These are phyloP conservation scores for Eupithecia pulchellata DNA, from an alignment of 2,888 invertebrate species.

Conservation along the genomic window DNA sequence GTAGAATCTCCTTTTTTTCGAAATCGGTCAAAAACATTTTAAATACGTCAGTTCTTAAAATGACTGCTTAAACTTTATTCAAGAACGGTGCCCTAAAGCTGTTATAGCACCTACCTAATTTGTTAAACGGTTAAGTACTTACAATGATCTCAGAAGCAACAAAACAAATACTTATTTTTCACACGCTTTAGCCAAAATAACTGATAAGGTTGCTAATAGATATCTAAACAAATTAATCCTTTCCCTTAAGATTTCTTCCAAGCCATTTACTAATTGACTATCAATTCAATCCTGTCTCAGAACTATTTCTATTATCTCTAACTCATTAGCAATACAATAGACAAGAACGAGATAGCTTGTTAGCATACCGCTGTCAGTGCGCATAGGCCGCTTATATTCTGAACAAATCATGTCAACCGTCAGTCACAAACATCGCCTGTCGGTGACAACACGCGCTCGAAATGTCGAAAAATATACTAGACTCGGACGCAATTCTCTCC, in stretches of 20 bases:
- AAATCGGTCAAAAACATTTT: background rate
- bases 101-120: no score
- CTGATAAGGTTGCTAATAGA: background rate
- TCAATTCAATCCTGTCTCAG: constrained; percentile 4
- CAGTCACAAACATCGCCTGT: constrained; percentile 30
- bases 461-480: constrained; percentile 54
- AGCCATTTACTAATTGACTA: background rate
- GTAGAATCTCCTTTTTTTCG: background rate
- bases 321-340: constrained; percentile 28
- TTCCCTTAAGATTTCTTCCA: background rate
- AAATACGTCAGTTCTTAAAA: background rate
- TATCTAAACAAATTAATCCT: background rate
- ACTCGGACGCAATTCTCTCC: constrained; percentile 67
- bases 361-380: constrained; percentile 26
- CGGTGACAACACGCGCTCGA: constrained; percentile 24
- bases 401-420: constrained; percentile 6
- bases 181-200: background rate
- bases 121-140: no score
- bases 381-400: constrained; percentile 35
- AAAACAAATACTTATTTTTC: background rate
- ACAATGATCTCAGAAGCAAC: background rate
- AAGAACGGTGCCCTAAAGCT: background rate
- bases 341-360: constrained; percentile 28
- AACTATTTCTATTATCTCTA: constrained; percentile 17
- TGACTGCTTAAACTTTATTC: background rate